phyloP scores from a whole-genome alignment of 2,888 invertebrate genomes.

The Pollenia labialis region DNA sequence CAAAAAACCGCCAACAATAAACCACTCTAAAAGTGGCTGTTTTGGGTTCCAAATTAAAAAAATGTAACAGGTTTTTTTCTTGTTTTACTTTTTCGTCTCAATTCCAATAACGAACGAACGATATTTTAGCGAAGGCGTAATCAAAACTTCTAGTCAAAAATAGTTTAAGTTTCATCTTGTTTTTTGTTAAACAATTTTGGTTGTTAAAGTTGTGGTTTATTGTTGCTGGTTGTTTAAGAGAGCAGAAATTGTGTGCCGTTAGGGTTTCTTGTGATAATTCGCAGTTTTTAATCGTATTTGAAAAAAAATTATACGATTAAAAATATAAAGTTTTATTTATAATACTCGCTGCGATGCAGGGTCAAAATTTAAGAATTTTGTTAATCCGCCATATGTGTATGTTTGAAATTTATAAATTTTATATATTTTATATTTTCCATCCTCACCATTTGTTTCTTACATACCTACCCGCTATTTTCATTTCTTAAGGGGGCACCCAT shows the following conservation, averaged over 20 bases:
- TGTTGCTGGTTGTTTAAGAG: constrained; percentile 1
- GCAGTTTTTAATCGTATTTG: not conserved
- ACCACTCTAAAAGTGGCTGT: not conserved
- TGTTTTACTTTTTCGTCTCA: constrained; percentile 11
- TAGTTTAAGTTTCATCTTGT: constrained; percentile 36
- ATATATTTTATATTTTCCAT: too few relatives aligned
- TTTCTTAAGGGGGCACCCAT: too few relatives aligned
- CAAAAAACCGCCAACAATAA: constrained; percentile 17
- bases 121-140: constrained; percentile 42
- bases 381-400: too few relatives aligned
- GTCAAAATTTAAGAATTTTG: too few relatives aligned
- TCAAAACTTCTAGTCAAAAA: constrained; percentile 13
- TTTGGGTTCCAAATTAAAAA: constrained; percentile 12
- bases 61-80: constrained; percentile 51
- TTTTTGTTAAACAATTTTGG: not conserved
- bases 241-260: constrained; percentile 1
- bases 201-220: not conserved
- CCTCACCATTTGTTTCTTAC: too few relatives aligned
- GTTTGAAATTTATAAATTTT: too few relatives aligned
- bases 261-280: not conserved
- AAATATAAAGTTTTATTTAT: too few relatives aligned
- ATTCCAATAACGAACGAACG: not conserved
- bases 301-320: not conserved
- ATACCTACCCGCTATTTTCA: too few relatives aligned
- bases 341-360: too few relatives aligned